A percentile compares a stretch with the other conserved stretches of the same genome.
phyloP scores from a whole-genome alignment of 2,113 vertebrate species.

The Paracanthobrama guichenoti region DNA sequence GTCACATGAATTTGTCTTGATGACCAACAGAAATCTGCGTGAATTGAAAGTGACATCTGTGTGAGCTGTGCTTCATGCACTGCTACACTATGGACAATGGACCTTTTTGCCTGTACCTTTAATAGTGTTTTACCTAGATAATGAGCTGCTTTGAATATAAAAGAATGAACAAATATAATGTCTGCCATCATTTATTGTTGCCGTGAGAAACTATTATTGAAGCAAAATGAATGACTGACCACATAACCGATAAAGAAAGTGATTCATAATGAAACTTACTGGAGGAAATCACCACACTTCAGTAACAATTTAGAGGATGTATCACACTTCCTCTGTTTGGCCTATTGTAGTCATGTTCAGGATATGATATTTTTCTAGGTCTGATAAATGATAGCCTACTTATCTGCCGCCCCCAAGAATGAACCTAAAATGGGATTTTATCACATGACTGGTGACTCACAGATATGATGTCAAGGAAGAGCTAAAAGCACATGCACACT shows the following conservation, averaged over 20 bases:
- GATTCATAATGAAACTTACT: slow-evolving; percentile 4
- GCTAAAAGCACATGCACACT: not conserved
- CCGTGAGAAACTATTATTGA: not conserved
- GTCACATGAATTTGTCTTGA: no score
- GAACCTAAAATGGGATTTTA: not conserved
- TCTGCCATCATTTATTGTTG: not conserved
- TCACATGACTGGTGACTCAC: not conserved
- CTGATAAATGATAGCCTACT: not conserved
- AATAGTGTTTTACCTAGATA: not conserved
- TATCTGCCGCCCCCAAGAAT: not conserved
- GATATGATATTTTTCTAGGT: not conserved
- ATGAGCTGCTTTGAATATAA: not conserved
- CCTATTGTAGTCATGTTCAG: not conserved
- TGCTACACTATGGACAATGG: no score
- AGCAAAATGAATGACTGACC: not conserved
- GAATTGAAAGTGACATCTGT: no score
- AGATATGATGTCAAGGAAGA: not conserved
- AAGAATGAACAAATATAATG: not conserved
- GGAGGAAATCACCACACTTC: not conserved
- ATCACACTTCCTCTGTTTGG: slow-evolving; percentile 28
- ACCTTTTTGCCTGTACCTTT: not conserved
- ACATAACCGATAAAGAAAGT: not conserved
- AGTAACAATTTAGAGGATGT: slow-evolving; percentile 11
- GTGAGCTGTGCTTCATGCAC: no score
- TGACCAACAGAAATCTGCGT: no score